A percentile compares a stretch with the other conserved stretches of the same genome.
Conservation (phyloP, 2,797 vertebrate genomes). For the Adelosebastes latens region DNA sequence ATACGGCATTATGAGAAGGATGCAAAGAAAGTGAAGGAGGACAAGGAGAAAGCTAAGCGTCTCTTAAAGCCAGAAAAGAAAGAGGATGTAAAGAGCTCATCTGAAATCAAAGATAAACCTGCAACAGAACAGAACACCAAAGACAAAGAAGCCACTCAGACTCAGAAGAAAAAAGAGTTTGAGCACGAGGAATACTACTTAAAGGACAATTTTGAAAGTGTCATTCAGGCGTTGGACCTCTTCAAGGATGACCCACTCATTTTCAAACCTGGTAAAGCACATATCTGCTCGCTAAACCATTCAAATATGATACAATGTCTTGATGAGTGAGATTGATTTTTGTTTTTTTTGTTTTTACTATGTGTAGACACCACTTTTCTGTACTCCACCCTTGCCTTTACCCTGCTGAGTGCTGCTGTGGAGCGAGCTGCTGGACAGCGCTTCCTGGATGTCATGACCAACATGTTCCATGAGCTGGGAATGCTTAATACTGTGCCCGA, state of each 20-base stretch:
- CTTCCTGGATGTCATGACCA: conserved; percentile 93
- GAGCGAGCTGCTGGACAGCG: conserved; percentile 89
- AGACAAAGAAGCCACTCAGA: conserved; percentile 67
- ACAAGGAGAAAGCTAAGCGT: conserved; percentile 85
- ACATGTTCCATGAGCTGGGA: conserved; percentile 92
- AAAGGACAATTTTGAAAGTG: conserved; percentile 91
- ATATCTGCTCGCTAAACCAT: not conserved
- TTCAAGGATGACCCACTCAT: conserved; percentile 97
- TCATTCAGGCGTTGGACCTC: conserved; percentile 90
- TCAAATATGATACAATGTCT: not conserved
- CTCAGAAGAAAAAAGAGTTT: conserved; percentile 87
- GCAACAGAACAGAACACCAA: conserved; percentile 65
- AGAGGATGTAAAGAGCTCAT: conserved; percentile 68
- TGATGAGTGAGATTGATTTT: not conserved
- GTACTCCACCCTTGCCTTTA: conserved; percentile 96
- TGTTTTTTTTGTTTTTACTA: not conserved
- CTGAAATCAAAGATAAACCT: conserved; percentile 54
- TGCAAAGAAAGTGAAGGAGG: conserved; percentile 89
- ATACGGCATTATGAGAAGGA: conserved; percentile 98
- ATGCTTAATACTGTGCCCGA: conserved; percentile 94
- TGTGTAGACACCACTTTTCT: conserved; percentile 91
- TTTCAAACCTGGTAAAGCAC: conserved; percentile 92
- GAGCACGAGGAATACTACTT: conserved; percentile 94
- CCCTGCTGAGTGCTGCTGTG: conserved; percentile 91
- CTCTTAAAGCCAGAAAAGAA: conserved; percentile 76